Evolutionary conservation across 2,797 vertebrate genomes (phyloP).

Genomic region (Dendrocincla tyrannina): DNA sequence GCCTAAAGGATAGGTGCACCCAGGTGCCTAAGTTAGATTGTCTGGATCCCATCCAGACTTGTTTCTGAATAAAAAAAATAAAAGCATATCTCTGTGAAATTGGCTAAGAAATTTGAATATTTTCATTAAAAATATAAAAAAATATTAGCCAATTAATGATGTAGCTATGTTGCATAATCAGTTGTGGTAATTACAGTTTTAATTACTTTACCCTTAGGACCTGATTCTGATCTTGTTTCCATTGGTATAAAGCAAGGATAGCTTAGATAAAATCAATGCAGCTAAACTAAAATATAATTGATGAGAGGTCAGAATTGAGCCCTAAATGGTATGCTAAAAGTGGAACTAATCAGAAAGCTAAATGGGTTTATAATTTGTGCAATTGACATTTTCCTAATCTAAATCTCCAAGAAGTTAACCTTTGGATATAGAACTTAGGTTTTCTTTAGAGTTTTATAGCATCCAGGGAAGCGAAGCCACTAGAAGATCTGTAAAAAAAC

Average conservation of each 20-base stretch:
- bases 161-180: not conserved
- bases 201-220: conserved; percentile 65
- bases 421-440: conserved; percentile 69
- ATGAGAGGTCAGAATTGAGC: conserved; percentile 40
- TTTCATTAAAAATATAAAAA: not conserved
- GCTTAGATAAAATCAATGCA: conserved; percentile 33
- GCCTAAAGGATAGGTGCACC: not conserved
- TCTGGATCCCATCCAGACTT: not conserved
- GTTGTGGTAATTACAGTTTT: conserved; percentile 76
- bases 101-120: not conserved
- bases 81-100: not conserved
- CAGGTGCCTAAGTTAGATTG: not conserved
- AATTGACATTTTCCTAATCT: conserved; percentile 75
- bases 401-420: conserved; percentile 76
- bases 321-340: conserved; percentile 45
- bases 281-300: conserved; percentile 27
- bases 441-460: conserved; percentile 71
- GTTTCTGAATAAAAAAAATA: not conserved
- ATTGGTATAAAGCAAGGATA: conserved; percentile 1
- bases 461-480: conserved; percentile 60
- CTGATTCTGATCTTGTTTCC: conserved; percentile 44
- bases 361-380: conserved; percentile 78
- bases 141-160: not conserved
- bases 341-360: conserved; percentile 68
- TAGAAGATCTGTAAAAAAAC: conserved; percentile 21